Evolutionary conservation across 1,140 invertebrate species (phyloP).

Genomic region (Neocloeon triangulifer): DNA sequence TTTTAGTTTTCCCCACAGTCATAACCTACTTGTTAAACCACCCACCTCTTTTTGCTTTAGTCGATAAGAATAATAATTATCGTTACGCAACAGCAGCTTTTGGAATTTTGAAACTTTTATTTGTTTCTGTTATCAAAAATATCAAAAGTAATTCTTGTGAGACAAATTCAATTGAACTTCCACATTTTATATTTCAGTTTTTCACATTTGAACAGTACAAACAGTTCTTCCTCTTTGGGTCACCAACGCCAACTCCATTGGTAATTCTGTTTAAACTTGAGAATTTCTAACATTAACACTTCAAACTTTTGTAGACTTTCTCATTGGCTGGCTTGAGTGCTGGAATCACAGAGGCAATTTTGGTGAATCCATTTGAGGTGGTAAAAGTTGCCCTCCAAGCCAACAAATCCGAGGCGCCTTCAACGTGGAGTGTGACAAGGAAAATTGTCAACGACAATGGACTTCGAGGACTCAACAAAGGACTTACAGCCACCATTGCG

Average conservation of each 20-base stretch:
- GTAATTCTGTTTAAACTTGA: conserved; percentile 18
- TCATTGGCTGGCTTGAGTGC: conserved; percentile 64
- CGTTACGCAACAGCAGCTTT: not conserved
- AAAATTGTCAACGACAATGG: conserved; percentile 46
- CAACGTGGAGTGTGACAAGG: conserved; percentile 51
- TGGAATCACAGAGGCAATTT: conserved; percentile 67
- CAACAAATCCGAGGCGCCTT: conserved; percentile 35
- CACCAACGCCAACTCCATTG: conserved; percentile 41
- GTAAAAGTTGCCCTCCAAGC: conserved; percentile 73
- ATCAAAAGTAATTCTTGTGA: no score
- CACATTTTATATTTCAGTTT: conserved; percentile 50
- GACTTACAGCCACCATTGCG: conserved; percentile 65
- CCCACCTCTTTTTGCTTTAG: no score
- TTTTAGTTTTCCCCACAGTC: no score
- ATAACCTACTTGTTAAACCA: no score
- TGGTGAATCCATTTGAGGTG: conserved; percentile 88
- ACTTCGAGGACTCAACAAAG: conserved; percentile 53
- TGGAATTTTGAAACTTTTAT: no score
- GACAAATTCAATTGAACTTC: no score
- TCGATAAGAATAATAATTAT: not conserved
- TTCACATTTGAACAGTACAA: conserved; percentile 87
- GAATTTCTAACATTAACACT: not conserved
- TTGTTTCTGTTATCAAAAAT: no score
- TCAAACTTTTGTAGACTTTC: conserved; percentile 41
- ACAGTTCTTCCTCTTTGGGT: conserved; percentile 54